These are phyloP conservation scores for Achlya flavicornis DNA, from an alignment of 2,888 invertebrate genomes.

Conservation along the genomic window DNA sequence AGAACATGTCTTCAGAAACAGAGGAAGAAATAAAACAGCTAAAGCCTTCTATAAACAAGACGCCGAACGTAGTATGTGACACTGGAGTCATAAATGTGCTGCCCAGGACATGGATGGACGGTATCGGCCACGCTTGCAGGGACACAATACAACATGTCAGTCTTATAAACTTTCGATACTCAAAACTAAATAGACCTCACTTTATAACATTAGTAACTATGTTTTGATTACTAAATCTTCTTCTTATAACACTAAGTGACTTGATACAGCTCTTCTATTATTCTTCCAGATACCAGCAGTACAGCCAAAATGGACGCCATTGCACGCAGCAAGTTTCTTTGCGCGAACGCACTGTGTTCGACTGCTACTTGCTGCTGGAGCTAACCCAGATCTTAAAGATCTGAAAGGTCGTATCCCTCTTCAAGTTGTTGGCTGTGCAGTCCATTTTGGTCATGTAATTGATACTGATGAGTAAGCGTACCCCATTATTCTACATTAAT, in stretches of 20 bases:
- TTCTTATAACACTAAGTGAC: too few relatives aligned
- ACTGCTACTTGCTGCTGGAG: conserved; percentile 77
- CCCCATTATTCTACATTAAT: conserved; percentile 13
- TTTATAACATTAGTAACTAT: too few relatives aligned
- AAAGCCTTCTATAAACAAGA: neutral
- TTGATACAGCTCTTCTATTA: too few relatives aligned
- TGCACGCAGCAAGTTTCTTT: conserved; percentile 84
- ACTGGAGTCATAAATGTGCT: neutral
- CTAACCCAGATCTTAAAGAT: conserved; percentile 72
- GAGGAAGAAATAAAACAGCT: conserved; percentile 2
- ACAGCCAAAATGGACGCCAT: conserved; percentile 83
- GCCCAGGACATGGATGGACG: neutral
- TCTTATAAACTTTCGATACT: too few relatives aligned
- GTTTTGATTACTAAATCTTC: too few relatives aligned
- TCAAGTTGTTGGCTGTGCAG: conserved; percentile 76
- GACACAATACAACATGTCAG: neutral
- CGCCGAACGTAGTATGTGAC: neutral
- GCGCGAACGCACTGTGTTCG: conserved; percentile 76
- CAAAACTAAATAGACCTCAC: too few relatives aligned
- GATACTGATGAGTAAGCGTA: conserved; percentile 42
- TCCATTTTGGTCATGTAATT: conserved; percentile 55
- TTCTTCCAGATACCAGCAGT: conserved; percentile 66
- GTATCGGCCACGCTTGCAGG: conserved; percentile 8
- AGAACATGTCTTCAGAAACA: neutral
- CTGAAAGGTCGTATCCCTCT: conserved; percentile 72